Conservation (phyloP, 1,140 invertebrate genomes). For the Papilio glaucus region DNA sequence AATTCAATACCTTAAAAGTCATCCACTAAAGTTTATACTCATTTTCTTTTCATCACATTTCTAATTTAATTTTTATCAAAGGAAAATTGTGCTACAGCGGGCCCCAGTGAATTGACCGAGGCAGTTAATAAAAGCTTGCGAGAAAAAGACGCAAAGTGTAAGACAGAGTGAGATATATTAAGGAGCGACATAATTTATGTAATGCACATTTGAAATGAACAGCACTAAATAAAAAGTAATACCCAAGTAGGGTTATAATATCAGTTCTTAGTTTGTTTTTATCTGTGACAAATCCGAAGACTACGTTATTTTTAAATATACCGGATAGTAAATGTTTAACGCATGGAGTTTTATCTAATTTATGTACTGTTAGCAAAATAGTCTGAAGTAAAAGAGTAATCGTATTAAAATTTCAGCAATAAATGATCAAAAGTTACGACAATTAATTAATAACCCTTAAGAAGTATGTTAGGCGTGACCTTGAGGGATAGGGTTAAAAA, state of each 20-base stretch:
- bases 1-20: not conserved
- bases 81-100: constrained; percentile 59
- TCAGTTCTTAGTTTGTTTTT: constrained; percentile 50
- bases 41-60: constrained; percentile 47
- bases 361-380: constrained; percentile 29
- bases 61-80: constrained; percentile 63
- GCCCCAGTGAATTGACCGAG: constrained; percentile 66
- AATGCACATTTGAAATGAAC: constrained; percentile 82
- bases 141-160: constrained; percentile 68
- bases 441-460: constrained; percentile 16
- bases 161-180: constrained; percentile 67
- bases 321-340: constrained; percentile 22
- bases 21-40: not conserved
- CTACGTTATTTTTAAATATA: constrained; percentile 31
- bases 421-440: no score
- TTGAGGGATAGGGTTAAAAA: no score
- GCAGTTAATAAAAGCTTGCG: constrained; percentile 68
- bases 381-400: constrained; percentile 41
- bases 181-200: constrained; percentile 80
- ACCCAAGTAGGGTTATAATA: constrained; percentile 68
- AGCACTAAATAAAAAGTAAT: constrained; percentile 80
- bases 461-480: no score
- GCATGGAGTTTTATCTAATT: constrained; percentile 26
- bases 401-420: no score
- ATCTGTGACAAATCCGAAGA: constrained; percentile 10